Evolutionary conservation across 1,140 invertebrate species (phyloP).

Genomic region (Hycleus cichorii): DNA sequence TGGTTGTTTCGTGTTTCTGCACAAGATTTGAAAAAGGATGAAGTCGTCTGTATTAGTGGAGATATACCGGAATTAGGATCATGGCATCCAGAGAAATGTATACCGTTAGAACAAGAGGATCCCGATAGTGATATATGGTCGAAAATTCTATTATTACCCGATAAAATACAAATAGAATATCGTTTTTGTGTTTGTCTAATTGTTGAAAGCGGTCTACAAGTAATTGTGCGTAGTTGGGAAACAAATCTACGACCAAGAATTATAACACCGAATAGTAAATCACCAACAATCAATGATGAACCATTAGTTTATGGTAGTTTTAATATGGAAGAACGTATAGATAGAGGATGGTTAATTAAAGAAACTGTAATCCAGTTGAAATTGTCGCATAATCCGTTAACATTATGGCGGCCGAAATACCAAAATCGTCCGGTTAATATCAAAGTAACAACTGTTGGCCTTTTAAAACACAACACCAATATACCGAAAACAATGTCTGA

Average conservation of each 20-base stretch:
- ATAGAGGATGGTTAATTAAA: conserved; percentile 79
- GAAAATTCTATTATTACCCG: conserved; percentile 51
- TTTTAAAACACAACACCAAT: conserved; percentile 48
- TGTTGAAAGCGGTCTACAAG: conserved; percentile 40
- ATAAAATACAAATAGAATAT: conserved; percentile 60
- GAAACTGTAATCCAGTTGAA: conserved; percentile 84
- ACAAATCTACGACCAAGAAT: conserved; percentile 64
- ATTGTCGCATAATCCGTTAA: conserved; percentile 72
- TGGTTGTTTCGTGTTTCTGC: conserved; percentile 45
- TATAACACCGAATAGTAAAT: conserved; percentile 36
- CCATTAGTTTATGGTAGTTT: conserved; percentile 45
- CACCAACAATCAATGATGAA: conserved; percentile 22
- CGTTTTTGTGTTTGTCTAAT: conserved; percentile 68
- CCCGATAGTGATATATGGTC: conserved; percentile 46
- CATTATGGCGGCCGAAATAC: conserved; percentile 67
- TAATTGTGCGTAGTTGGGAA: conserved; percentile 76
- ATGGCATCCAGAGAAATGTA: conserved; percentile 44
- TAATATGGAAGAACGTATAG: conserved; percentile 55
- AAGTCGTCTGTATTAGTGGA: conserved; percentile 45
- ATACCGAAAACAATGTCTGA: conserved; percentile 32
- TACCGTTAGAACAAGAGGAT: conserved; percentile 39
- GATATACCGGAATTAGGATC: conserved; percentile 42
- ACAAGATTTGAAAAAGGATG: conserved; percentile 36
- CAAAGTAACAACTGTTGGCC: conserved; percentile 69
- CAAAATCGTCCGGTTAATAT: conserved; percentile 60